These are phyloP conservation scores for Raillietiella orientalis DNA, from an alignment of 2,888 invertebrate genomes.

Conservation along the genomic window DNA sequence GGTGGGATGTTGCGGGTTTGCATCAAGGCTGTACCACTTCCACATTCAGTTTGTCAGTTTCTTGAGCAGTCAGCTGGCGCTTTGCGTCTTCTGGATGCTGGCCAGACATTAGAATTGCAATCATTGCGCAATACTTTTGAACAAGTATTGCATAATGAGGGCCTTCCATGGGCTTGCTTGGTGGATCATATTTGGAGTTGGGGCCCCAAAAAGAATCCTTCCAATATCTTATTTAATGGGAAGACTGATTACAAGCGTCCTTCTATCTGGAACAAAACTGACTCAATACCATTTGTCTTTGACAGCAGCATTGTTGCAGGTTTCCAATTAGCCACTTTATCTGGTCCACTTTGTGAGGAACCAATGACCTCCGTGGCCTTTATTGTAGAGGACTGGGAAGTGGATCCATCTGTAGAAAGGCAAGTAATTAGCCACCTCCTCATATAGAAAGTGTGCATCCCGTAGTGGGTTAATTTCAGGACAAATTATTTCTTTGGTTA, in stretches of 20 bases:
- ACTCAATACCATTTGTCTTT: slow-evolving; percentile 10
- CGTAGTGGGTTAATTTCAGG: slow-evolving; percentile 28
- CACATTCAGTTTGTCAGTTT: no score
- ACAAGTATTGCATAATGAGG: no score
- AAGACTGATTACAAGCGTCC: slow-evolving; percentile 27
- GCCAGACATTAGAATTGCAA: no score
- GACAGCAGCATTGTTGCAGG: slow-evolving; percentile 48
- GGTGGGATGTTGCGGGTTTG: no score
- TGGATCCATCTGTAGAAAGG: slow-evolving; percentile 11
- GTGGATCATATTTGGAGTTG: slow-evolving; percentile 55
- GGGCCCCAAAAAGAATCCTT: slow-evolving; percentile 57
- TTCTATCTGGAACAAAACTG: slow-evolving; percentile 13
- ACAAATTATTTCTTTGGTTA: slow-evolving; percentile 64
- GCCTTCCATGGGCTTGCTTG: no score
- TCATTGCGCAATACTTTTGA: no score
- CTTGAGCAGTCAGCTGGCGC: no score
- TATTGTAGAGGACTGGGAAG: slow-evolving; percentile 47
- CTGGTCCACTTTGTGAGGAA: slow-evolving; percentile 87
- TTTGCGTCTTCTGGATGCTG: no score
- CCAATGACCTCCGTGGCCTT: slow-evolving; percentile 86
- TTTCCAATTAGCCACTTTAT: slow-evolving; percentile 46
- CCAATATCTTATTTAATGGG: slow-evolving; percentile 60
- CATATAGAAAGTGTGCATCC: no score
- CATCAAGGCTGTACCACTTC: no score
- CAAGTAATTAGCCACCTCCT: background rate